These are phyloP conservation scores for Chloroceryle inda DNA, from an alignment of 2,797 vertebrate genomes.

Conservation along the genomic window DNA sequence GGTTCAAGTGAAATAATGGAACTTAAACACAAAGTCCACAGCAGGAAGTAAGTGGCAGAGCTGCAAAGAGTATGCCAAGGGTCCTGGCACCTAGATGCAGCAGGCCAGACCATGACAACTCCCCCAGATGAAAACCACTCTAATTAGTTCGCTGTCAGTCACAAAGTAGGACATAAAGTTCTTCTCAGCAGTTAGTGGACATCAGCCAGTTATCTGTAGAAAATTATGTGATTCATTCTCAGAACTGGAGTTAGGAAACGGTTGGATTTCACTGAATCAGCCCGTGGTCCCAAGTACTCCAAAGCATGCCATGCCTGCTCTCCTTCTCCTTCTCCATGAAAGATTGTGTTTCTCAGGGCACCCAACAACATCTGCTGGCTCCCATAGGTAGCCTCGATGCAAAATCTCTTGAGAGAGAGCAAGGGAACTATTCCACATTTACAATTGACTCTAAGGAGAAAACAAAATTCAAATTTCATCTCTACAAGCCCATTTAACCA, in stretches of 20 bases:
- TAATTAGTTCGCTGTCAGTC: constrained; percentile 1
- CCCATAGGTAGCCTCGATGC: not conserved
- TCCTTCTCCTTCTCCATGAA: not conserved
- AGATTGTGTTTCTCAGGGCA: not conserved
- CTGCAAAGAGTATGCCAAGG: not conserved
- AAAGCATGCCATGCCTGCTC: not conserved
- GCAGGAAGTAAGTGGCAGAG: not conserved
- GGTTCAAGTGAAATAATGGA: not conserved
- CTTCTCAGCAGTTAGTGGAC: not conserved
- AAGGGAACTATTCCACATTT: not conserved
- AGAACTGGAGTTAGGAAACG: not conserved
- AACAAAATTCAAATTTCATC: not conserved
- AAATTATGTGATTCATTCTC: constrained; percentile 3
- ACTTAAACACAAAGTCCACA: not conserved
- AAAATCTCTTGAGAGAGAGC: not conserved
- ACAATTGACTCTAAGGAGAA: not conserved
- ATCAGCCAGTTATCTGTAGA: not conserved
- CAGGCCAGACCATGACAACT: not conserved
- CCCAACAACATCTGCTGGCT: not conserved
- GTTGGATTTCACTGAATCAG: not conserved
- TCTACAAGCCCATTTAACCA: not conserved
- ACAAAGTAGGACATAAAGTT: not conserved
- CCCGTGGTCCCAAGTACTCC: not conserved
- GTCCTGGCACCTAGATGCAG: not conserved
- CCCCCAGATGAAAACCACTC: not conserved